Evolutionary conservation across 2,888 invertebrate species (phyloP), one percentile per base, ranked within the genome.

Genomic region (Pristionchus maxplancki): DNA sequence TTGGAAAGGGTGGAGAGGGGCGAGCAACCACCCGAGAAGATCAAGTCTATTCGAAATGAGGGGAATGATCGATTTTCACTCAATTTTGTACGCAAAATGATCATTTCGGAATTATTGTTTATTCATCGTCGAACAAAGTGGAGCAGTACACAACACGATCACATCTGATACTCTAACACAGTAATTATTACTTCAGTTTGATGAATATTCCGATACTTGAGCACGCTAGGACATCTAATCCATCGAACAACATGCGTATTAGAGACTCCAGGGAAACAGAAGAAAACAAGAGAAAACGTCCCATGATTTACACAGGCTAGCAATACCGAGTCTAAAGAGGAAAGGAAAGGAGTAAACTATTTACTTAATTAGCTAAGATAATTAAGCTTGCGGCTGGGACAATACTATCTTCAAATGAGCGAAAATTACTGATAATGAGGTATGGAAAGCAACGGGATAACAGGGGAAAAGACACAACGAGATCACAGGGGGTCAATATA

Each of bases 401-500:
- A 50, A 20, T 50, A 50, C 50, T 50, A 50, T 50, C 17, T 20
- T 20, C 50, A 50, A 50, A 50, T 4, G 20, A 15, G 20, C 20
- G 13, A 5, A 50, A 50, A 50, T 20, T 20, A 50, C 50, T n/a
- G n/a, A n/a, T n/a, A n/a, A n/a, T n/a, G n/a, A 50, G 17, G 50
- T 20, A 50, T 20, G 17, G 13, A 50, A 50, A 17, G 50, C 50
- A 50, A 50, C 50, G 50, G 50, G 50, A 64, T 64, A 64, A 64
- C n/a, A 64, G 64, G 64, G 28, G n/a, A 28, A 64, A 28, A n/a
- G 62, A 28, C 15, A 62, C 24, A 62, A 62, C 15, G 67, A 67
- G 67, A 67, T 67, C 67, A 67, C 67, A 67, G 67, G 67, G 67
- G 67, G 37, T 31, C 20, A 67, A 67, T 67, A 24, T 13, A 67